Conservation (phyloP, 1,140 invertebrate species). For the Bombyx mori region ASM3026992v2 NC_085133.1:2494501-2495000, state of each 20-base stretch:
- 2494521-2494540: slow-evolving; percentile 61
- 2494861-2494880: slow-evolving; percentile 26
- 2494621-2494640: slow-evolving; percentile 58
- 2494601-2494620: slow-evolving; percentile 63
- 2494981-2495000: slow-evolving; percentile 61
- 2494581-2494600: slow-evolving; percentile 55
- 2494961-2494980: slow-evolving; percentile 24
- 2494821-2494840: slow-evolving; percentile 49
- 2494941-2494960: slow-evolving; percentile 17
- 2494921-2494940: slow-evolving; percentile 10
- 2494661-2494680: slow-evolving; percentile 46
- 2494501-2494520: slow-evolving; percentile 67
- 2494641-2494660: slow-evolving; percentile 59
- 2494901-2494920: slow-evolving; percentile 40
- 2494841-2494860: slow-evolving; percentile 58
- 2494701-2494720: slow-evolving; percentile 65
- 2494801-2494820: slow-evolving; percentile 51
- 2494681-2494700: slow-evolving; percentile 63
- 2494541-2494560: slow-evolving; percentile 66
- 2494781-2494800: slow-evolving; percentile 49
- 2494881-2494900: slow-evolving; percentile 43
- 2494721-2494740: slow-evolving; percentile 67
- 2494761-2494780: slow-evolving; percentile 65
- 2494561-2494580: slow-evolving; percentile 68
- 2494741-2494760: slow-evolving; percentile 61